Evolutionary conservation across 2,888 invertebrate genomes (phyloP).

Genomic region (Silvanus unidentatus): DNA sequence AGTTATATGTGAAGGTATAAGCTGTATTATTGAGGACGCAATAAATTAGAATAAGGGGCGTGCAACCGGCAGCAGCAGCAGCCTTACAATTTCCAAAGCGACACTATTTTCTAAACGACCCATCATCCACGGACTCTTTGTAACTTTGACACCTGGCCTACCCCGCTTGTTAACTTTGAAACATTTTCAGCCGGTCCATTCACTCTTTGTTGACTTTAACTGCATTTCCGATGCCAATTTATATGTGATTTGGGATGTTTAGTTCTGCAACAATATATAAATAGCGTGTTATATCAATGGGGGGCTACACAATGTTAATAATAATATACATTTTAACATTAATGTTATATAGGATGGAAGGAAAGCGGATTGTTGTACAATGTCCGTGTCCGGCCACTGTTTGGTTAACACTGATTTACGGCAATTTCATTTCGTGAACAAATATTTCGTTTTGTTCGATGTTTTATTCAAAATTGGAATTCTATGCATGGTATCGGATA

Average conservation of each 20-base stretch:
- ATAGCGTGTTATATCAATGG: slow-evolving; percentile 18
- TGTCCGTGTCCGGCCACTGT: too few species aligned
- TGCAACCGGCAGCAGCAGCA: not conserved
- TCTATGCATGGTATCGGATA: too few species aligned
- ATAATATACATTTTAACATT: slow-evolving; percentile 9
- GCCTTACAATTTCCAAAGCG: too few species aligned
- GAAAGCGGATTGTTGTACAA: too few species aligned
- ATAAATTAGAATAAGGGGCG: not conserved
- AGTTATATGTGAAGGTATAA: too few species aligned
- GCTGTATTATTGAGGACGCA: too few species aligned
- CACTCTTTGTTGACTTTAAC: slow-evolving; percentile 30
- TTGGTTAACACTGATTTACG: too few species aligned
- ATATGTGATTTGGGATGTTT: slow-evolving; percentile 29
- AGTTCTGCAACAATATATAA: slow-evolving; percentile 6
- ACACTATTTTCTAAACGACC: too few species aligned
- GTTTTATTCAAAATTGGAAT: too few species aligned
- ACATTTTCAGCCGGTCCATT: slow-evolving; percentile 26
- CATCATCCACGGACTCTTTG: slow-evolving; percentile 34
- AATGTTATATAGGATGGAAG: too few species aligned
- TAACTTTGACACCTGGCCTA: slow-evolving; percentile 44
- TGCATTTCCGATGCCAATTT: slow-evolving; percentile 34
- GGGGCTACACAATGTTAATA: slow-evolving; percentile 14
- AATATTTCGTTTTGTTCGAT: too few species aligned
- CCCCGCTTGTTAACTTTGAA: slow-evolving; percentile 41
- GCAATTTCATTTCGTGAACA: too few species aligned